phyloP scores from a whole-genome alignment of 2,113 vertebrate genomes.

The Hypomesus transpacificus region DNA sequence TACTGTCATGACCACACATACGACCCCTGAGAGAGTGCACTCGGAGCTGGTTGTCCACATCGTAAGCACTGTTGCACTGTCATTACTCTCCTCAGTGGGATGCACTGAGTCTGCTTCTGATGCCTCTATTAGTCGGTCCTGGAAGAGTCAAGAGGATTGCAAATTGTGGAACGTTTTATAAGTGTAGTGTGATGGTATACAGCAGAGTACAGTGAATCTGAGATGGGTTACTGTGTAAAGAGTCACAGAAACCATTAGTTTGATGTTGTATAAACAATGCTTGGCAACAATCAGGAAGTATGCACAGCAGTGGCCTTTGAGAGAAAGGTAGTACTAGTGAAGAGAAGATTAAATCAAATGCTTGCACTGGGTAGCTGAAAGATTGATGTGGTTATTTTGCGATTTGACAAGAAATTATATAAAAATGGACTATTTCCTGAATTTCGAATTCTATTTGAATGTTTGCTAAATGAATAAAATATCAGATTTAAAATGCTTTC shows the following conservation, averaged over 20 bases:
- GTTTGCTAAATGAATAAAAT: too few relatives aligned
- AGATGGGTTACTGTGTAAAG: background rate
- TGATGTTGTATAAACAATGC: background rate
- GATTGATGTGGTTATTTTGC: too few relatives aligned
- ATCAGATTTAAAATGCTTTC: background rate
- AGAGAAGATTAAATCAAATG: background rate
- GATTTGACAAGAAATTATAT: too few relatives aligned
- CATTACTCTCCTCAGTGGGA: background rate
- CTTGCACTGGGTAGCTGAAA: too few relatives aligned
- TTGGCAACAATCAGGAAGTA: background rate
- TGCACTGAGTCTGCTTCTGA: background rate
- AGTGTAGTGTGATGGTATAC: too few relatives aligned
- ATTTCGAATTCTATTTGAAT: too few relatives aligned
- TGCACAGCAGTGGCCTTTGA: background rate
- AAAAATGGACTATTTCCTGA: too few relatives aligned
- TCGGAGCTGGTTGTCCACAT: background rate
- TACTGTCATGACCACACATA: background rate
- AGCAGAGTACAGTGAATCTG: too few relatives aligned
- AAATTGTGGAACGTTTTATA: too few relatives aligned
- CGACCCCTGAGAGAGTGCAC: background rate
- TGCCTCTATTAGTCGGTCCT: background rate
- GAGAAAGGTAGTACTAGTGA: background rate
- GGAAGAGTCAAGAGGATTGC: background rate
- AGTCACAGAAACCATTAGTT: background rate
- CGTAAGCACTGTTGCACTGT: background rate